Base-by-base conservation (phyloP, 2,797 vertebrate genomes). In the Sphenodon punctatus region DNA sequence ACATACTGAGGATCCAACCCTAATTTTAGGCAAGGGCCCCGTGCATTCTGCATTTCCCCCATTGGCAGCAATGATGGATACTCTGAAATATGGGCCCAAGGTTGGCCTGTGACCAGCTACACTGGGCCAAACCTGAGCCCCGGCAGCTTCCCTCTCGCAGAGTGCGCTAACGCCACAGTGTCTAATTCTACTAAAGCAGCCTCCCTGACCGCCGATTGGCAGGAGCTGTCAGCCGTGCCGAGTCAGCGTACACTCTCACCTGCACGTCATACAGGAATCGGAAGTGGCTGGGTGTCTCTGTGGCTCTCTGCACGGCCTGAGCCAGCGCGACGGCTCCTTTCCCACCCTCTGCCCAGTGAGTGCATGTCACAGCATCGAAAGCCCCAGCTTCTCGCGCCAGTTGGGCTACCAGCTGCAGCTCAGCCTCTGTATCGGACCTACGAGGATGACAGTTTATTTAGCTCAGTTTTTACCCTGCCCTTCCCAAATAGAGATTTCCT, bases 331-430 rank as follows among this genome's bases (percentile, higher is more conserved):
- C 51, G 0, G 99, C 97, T 2, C 99, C 99, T 32, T 94, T 96
- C 5, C 99, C 99, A 1, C 98, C 99, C 53, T 99, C 97, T 10
- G 98, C 98, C 99, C 99, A 99, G 95, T 99, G 98, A 76, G 94
- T 96, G 89, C 97, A 98, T 38, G 91, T 96, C 85, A 99, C 97
- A 0, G 99, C 98, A 22, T 99, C 98, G 0, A 98, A 99, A 0
- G 98, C 99, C 64, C 98, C 98, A 0, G 97, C 96, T 34, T 96
- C 95, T 94, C 96, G 98, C 51, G 99, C 97, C 66, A 97, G 67
- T 23, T 80, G 92, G 80, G 96, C 96, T 49, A 99, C 90, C 75
- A 99, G 94, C 60, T 97, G 96, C 87, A 98, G 92, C 67, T 99
- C 99, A 5, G 97, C 95, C 42, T 94, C 95, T 0, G 97, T 98